phyloP scores from a whole-genome alignment of 2,113 vertebrate species.

The Uria lomvia region DNA sequence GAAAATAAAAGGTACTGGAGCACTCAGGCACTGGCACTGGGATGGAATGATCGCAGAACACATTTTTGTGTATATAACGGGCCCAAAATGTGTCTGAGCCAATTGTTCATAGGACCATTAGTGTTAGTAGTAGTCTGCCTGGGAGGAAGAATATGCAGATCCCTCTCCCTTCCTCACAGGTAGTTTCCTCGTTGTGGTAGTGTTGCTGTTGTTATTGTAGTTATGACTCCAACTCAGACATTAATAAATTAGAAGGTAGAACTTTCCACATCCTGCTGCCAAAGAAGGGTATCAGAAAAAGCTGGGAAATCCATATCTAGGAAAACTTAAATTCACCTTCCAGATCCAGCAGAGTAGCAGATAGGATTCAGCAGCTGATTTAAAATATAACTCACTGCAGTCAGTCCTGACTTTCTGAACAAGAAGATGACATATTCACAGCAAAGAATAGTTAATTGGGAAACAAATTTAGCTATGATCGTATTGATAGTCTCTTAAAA shows the following conservation, averaged over 20 bases:
- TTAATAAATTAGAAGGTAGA: slow-evolving; percentile 25
- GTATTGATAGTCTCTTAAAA: background rate
- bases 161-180: background rate
- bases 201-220: background rate
- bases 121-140: background rate
- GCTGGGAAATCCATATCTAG: background rate
- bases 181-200: background rate
- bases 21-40: background rate
- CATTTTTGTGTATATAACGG: background rate
- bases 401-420: background rate
- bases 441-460: background rate
- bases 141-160: background rate
- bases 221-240: background rate
- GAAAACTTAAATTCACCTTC: background rate
- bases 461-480: background rate
- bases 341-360: background rate
- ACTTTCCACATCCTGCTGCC: background rate
- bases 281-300: background rate
- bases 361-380: background rate
- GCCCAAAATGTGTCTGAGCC: background rate
- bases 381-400: background rate
- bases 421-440: background rate
- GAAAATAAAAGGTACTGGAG: background rate
- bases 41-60: background rate
- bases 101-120: background rate